These are phyloP conservation scores for Bombus superbus DNA, from an alignment of 1,140 invertebrate species.

Conservation along the genomic window DNA sequence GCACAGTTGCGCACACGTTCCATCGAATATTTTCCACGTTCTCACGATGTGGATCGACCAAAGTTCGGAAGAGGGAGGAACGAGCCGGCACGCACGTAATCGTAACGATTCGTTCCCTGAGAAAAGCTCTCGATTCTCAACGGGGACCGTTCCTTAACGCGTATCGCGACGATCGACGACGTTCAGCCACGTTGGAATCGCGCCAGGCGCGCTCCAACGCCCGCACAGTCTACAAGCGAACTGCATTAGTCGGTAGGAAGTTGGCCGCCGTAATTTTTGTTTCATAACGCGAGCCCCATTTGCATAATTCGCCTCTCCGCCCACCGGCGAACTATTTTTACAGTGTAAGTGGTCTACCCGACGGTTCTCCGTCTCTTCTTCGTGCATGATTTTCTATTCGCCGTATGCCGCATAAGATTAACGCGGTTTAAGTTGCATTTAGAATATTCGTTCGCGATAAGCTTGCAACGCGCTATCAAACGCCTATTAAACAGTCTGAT, in stretches of 20 bases:
- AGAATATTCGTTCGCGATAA: no score
- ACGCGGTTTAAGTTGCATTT: no score
- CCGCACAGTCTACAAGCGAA: slow-evolving; percentile 26
- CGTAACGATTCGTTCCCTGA: background rate
- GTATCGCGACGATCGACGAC: background rate
- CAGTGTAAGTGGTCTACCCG: background rate
- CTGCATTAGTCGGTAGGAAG: slow-evolving; percentile 41
- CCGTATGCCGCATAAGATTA: no score
- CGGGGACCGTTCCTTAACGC: background rate
- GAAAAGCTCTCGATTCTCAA: no score
- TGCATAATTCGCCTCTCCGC: slow-evolving; percentile 16
- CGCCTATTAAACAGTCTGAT: no score
- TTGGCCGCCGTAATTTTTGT: slow-evolving; percentile 37
- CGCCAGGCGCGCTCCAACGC: background rate
- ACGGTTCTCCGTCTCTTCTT: background rate
- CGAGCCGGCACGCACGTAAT: background rate
- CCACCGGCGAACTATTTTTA: slow-evolving; percentile 17
- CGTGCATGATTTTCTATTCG: background rate
- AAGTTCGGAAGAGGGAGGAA: background rate
- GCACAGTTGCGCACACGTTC: background rate
- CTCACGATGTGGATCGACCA: background rate
- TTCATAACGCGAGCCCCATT: slow-evolving; percentile 30
- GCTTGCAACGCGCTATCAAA: no score
- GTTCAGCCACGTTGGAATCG: background rate
- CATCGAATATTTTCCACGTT: slow-evolving; percentile 2